Conservation (phyloP, 2,113 vertebrate species). For the Ptilorrhoa leucosticta region DNA sequence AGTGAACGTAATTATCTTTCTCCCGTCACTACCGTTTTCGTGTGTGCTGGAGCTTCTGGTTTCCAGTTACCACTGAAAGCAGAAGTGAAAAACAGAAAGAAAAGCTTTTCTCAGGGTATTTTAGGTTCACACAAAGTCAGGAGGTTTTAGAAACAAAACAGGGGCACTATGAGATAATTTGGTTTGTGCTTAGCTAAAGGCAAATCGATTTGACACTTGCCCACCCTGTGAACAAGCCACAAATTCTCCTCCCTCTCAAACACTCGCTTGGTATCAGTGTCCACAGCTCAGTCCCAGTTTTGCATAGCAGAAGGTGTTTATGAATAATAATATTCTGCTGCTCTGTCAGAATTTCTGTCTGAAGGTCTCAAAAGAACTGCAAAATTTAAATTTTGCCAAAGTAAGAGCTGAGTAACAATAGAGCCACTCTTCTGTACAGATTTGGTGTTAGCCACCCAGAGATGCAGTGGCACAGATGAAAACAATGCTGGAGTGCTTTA, state of each 20-base stretch:
- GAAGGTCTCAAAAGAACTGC: background rate
- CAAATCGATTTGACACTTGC: background rate
- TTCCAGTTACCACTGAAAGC: constrained; percentile 33
- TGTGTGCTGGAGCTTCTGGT: background rate
- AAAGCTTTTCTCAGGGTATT: background rate
- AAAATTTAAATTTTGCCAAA: background rate
- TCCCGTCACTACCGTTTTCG: background rate
- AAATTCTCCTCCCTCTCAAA: background rate
- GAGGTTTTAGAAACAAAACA: constrained; percentile 12
- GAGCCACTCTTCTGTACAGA: background rate
- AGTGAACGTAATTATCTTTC: background rate
- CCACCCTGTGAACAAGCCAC: background rate
- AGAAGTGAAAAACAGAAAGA: constrained; percentile 30
- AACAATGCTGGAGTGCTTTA: background rate
- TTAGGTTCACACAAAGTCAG: background rate
- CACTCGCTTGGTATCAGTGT: background rate
- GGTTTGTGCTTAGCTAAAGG: background rate
- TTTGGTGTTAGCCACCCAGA: background rate
- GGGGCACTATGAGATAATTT: background rate
- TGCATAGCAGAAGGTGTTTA: background rate
- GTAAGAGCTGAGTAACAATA: background rate
- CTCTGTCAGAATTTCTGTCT: background rate
- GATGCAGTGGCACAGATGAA: background rate
- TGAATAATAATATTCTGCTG: background rate
- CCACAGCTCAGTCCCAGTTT: background rate